Evolutionary conservation across 1,140 invertebrate genomes (phyloP).

Genomic region (Phymorhynchus buccinoides): DNA sequence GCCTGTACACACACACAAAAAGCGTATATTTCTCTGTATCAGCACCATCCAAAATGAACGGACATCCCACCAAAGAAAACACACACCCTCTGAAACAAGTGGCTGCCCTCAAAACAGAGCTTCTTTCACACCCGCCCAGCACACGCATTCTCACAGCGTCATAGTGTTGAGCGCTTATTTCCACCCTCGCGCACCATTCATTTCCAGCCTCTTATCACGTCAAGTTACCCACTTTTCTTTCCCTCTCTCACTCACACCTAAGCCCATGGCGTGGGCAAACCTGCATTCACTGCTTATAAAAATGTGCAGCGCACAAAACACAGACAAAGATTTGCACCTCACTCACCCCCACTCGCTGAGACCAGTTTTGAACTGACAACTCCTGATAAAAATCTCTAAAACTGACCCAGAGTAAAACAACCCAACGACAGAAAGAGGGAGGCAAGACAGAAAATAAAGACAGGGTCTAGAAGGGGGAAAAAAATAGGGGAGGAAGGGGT

Average conservation of each 20-base stretch:
- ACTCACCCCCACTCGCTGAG: background rate
- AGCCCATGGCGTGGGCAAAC: background rate
- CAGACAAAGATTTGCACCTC: background rate
- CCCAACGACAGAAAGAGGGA: background rate
- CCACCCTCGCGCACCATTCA: background rate
- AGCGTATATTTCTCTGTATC: no score
- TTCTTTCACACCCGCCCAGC: background rate
- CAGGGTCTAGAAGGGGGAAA: background rate
- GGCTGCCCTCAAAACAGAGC: background rate
- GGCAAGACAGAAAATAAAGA: background rate
- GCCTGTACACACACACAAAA: no score
- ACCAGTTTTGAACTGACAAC: conserved; percentile 24
- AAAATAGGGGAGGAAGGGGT: background rate
- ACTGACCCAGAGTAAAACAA: background rate
- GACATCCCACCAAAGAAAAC: no score
- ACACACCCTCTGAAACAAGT: no score
- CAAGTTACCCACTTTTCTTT: no score
- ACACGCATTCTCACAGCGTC: background rate
- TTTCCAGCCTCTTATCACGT: background rate
- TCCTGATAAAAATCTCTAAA: conserved; percentile 24
- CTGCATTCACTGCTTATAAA: background rate
- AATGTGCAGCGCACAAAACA: background rate
- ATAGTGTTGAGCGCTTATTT: no score
- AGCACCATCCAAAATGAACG: no score
- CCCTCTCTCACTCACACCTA: background rate